Base-by-base conservation (phyloP, 2,113 vertebrate genomes). In the Corydoras maculifer region DNA sequence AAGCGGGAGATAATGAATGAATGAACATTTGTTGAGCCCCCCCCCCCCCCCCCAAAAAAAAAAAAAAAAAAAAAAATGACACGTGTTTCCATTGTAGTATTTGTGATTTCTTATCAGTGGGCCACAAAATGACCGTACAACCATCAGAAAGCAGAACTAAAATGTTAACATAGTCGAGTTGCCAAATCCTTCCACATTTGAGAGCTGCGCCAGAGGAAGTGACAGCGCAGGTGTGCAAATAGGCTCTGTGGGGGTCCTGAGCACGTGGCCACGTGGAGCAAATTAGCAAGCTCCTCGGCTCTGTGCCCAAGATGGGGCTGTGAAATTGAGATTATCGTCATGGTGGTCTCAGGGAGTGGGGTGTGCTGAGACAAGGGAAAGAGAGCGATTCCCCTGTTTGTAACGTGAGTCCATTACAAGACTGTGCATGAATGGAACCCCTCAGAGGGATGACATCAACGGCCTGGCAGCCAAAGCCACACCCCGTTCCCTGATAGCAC, bases 391-490 rank as follows among this genome's bases (percentile, higher is more conserved):
- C 86, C 87, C 78, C 50, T 54, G 75, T 67, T 62, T 88, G 88
- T 87, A 90, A 89, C 80, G 79, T 75, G 84, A 88, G 71, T 81
- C 79, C 78, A 83, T 86, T 82, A 86, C 80, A 75, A 85, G 82
- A 84, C 80, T 25, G 69, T 29, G 65, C 75, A 79, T 89, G 87
- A 90, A 89, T 87, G 87, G 85, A 83, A 79, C 73, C 74, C 82
- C 82, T 80, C 63, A 60, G 74, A 76, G 68, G 77, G 75, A 83
- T 89, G 88, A 90, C 88, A 89, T 90, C 88, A 90, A 77, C 74
- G 88, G 87, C 86, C 81, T 77, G 61, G 0, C 78, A 80, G 83
- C 87, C 85, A 87, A 54, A 8, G 18, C 55, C 75, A 77, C 61
- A 18, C 74, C 74, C 61, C 51, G 4, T 84, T 71, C 77, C 68